These are phyloP conservation scores for Psilopsiagon aymara DNA, from an alignment of 2,113 vertebrate species.

Conservation along the genomic window DNA sequence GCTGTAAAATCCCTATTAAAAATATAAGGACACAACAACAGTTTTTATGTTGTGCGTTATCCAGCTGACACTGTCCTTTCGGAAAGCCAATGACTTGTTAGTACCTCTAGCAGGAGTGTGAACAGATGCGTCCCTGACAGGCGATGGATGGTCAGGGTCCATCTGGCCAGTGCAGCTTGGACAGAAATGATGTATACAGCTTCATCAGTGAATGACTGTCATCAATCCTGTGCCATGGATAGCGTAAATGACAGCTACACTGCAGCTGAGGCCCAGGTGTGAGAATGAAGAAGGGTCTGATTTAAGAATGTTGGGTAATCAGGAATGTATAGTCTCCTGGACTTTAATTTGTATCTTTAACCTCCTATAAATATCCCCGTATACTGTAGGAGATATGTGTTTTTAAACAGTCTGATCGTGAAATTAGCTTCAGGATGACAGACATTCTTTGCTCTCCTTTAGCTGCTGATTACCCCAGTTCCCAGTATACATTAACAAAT, in stretches of 20 bases:
- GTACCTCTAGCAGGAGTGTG: conserved; percentile 96
- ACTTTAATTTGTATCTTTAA: conserved; percentile 90
- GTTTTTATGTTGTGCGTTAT: conserved; percentile 79
- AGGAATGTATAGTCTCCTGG: conserved; percentile 82
- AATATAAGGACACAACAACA: conserved; percentile 28
- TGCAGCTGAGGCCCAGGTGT: conserved; percentile 95
- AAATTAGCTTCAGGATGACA: conserved; percentile 78
- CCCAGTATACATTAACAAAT: conserved; percentile 73
- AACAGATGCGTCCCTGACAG: conserved; percentile 99
- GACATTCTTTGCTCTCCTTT: conserved; percentile 70
- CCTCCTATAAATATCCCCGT: conserved; percentile 87
- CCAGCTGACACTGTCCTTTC: conserved; percentile 92
- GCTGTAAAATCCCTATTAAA: background rate
- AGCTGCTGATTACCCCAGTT: conserved; percentile 71
- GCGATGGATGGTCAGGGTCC: conserved; percentile 99
- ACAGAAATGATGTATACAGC: conserved; percentile 99
- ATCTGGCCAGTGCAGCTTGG: conserved; percentile 99
- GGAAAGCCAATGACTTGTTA: conserved; percentile 99
- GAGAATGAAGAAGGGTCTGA: conserved; percentile 83
- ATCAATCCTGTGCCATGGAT: conserved; percentile 95
- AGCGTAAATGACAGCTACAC: conserved; percentile 93
- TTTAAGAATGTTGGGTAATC: conserved; percentile 95
- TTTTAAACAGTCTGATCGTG: conserved; percentile 75
- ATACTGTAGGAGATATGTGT: conserved; percentile 77
- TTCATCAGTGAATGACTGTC: conserved; percentile 99